phyloP scores from a whole-genome alignment of 2,888 invertebrate species.

The Lottia scabra region DNA sequence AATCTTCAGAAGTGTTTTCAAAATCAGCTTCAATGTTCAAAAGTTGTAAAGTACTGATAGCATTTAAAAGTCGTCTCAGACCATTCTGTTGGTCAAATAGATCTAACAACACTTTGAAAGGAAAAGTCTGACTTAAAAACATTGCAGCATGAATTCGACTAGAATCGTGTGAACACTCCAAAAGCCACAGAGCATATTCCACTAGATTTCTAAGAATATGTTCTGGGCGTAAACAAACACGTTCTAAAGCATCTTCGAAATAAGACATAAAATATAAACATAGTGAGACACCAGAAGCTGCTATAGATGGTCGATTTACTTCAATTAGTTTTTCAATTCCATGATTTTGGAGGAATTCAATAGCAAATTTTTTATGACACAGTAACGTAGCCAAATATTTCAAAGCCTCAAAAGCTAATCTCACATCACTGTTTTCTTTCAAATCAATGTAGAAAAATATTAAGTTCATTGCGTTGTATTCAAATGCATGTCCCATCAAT shows the following conservation, averaged over 20 bases:
- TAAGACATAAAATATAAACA: constrained; percentile 97
- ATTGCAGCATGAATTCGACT: constrained; percentile 98
- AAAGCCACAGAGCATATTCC: constrained; percentile 91
- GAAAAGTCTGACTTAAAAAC: constrained; percentile 96
- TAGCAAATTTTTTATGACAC: constrained; percentile 97
- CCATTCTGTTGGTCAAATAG: constrained; percentile 97
- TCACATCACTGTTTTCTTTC: constrained; percentile 87
- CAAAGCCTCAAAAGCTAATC: constrained; percentile 95
- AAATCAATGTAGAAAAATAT: constrained; percentile 92
- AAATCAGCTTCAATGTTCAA: constrained; percentile 78
- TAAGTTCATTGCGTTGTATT: constrained; percentile 89
- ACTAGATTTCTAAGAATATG: constrained; percentile 83
- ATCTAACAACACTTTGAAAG: constrained; percentile 91
- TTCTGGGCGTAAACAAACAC: constrained; percentile 86
- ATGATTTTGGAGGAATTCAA: constrained; percentile 91
- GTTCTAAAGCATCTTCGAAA: constrained; percentile 97
- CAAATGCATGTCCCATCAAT: constrained; percentile 93
- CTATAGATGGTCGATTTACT: constrained; percentile 92
- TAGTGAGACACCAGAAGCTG: constrained; percentile 95
- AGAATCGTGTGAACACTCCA: constrained; percentile 97
- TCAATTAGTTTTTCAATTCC: constrained; percentile 88
- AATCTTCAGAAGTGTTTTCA: constrained; percentile 80
- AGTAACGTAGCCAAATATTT: constrained; percentile 94
- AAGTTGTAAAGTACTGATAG: constrained; percentile 89
- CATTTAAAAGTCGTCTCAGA: constrained; percentile 91